These are phyloP conservation scores for Hyphantria cunea DNA, from an alignment of 1,140 invertebrate genomes.

Conservation along the genomic window DNA sequence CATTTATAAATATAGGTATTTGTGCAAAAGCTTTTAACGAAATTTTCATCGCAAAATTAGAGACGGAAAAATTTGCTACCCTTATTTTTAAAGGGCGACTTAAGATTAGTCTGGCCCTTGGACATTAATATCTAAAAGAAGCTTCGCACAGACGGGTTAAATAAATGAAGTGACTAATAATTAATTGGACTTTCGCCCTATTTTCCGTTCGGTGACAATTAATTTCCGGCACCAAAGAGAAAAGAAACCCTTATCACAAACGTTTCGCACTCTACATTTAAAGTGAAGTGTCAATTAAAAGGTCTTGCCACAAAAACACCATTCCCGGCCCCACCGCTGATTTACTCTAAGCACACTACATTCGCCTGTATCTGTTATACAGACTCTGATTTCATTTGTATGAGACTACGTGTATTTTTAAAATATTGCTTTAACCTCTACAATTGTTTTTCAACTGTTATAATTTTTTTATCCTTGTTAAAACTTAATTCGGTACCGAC, in stretches of 20 bases:
- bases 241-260: conserved; percentile 78
- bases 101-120: conserved; percentile 54
- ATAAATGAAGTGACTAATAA: conserved; percentile 81
- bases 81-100: conserved; percentile 40
- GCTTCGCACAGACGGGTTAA: conserved; percentile 64
- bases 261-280: conserved; percentile 61
- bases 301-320: conserved; percentile 40
- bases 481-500: too few species aligned
- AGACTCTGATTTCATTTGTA: neutral
- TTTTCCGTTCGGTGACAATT: conserved; percentile 81
- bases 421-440: too few species aligned
- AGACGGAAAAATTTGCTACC: conserved; percentile 27
- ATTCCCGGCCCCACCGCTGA: conserved; percentile 17
- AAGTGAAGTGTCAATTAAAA: conserved; percentile 61
- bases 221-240: conserved; percentile 72
- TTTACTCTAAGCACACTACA: conserved; percentile 18
- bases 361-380: neutral
- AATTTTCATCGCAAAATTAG: conserved; percentile 23
- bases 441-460: too few species aligned
- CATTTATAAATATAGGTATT: conserved; percentile 5
- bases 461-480: too few species aligned
- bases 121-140: conserved; percentile 74
- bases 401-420: too few species aligned
- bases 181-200: conserved; percentile 81
- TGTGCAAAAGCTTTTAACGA: conserved; percentile 14